A percentile compares a stretch with the other conserved stretches of the same genome.
Evolutionary conservation across 2,113 vertebrate genomes (phyloP).

Genomic region (Poicephalus meyeri): DNA sequence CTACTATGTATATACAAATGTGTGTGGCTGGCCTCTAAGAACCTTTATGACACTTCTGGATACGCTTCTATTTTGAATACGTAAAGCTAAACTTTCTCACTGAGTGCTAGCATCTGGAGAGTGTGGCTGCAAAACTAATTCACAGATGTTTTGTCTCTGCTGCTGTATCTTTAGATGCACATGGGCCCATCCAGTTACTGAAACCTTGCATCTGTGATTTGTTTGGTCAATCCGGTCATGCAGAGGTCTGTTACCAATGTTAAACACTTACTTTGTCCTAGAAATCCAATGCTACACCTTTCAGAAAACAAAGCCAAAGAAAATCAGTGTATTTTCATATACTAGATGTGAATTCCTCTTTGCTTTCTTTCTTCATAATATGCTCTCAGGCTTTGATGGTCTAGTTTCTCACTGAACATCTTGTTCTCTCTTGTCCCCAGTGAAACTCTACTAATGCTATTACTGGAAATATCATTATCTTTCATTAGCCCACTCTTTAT

Average conservation of each 20-base stretch:
- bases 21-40: not conserved
- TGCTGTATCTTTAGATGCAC: not conserved
- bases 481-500: not conserved
- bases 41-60: not conserved
- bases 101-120: not conserved
- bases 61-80: not conserved
- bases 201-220: not conserved
- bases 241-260: not conserved
- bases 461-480: not conserved
- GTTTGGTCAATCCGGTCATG: fast-evolving
- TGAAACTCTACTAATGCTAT: not conserved
- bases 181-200: fast-evolving
- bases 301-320: not conserved
- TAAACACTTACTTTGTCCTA: not conserved
- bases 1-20: not conserved
- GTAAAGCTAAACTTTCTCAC: not conserved
- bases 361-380: not conserved
- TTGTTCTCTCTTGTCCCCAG: not conserved
- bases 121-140: not conserved
- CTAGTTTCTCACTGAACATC: not conserved
- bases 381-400: not conserved
- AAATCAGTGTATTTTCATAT: not conserved
- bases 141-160: not conserved
- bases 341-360: not conserved
- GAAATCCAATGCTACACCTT: not conserved